Evolutionary conservation across 2,888 invertebrate genomes (phyloP), one percentile per base, ranked within the genome.

Genomic region (Belgica antarctica): DNA sequence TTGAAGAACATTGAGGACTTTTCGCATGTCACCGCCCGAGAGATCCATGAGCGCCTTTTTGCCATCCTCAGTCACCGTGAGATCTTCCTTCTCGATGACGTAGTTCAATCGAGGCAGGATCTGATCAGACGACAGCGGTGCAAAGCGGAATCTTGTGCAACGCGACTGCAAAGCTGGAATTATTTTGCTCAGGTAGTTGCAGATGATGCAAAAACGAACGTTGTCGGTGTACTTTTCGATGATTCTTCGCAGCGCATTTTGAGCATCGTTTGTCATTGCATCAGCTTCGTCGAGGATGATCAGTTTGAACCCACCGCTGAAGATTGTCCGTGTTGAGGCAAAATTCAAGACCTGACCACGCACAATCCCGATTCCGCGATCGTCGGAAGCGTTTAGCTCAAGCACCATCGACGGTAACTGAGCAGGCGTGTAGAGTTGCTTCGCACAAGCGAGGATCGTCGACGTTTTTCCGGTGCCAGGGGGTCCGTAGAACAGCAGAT

Each of bases 151-250:
- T 71, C 96, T 85, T 0, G 97, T 99, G 80, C 98, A 99, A 74
- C 99, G 86, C 12, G 98, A 99, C 81, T 99, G 99, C 70, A 99
- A 83, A 2, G 99, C 98, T 15, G 99, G 99, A 75, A 97, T 99
- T 72, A 99, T 97, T 83, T 98, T 98, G 75, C 95, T 93, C 74
- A 99, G 82, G 81, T 99, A 99, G 81, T 99, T 99, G 81, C 98
- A 97, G 76, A 99, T 99, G 71, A 99, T 90, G 79, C 99, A 99
- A 80, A 99, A 99, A 7, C 99, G 84, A 1, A 96, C 94, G 80
- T 98, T 99, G 74, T 97, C 96, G 10, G 99, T 98, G 78, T 95
- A 99, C 80, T 99, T 99, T 80, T 99, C 99, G 77, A 99, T 97
- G 75, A 99, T 94, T 85, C 96, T 86, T 74, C 96, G 84, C 0